Evolutionary conservation across 2,888 invertebrate genomes (phyloP).

Genomic region (Apodemia zela): DNA sequence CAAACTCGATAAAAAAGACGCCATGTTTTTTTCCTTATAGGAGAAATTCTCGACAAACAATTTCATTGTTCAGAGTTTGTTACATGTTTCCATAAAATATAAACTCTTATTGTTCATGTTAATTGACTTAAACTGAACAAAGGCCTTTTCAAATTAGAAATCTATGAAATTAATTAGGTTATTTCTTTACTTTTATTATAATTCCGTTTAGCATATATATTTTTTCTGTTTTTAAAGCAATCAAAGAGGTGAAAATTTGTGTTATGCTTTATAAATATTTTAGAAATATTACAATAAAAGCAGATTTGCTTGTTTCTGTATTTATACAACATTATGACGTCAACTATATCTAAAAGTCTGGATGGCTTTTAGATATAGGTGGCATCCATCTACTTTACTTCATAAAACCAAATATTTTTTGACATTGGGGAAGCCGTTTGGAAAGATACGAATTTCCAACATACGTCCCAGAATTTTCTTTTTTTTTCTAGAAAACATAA

Average conservation of each 20-base stretch:
- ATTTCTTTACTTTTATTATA: not conserved
- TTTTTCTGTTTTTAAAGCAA: not conserved
- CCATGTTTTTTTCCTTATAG: constrained; percentile 51
- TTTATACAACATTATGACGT: not conserved
- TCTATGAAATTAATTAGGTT: not conserved
- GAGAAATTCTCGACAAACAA: constrained; percentile 52
- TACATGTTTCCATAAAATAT: constrained; percentile 37
- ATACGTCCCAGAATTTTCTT: too few relatives aligned
- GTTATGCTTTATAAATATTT: not conserved
- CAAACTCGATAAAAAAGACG: constrained; percentile 53
- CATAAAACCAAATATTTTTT: too few relatives aligned
- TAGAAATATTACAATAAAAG: not conserved
- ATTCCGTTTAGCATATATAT: not conserved
- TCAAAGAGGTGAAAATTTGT: constrained; percentile 5
- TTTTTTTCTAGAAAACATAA: too few relatives aligned
- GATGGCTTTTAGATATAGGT: too few relatives aligned
- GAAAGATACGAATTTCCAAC: too few relatives aligned
- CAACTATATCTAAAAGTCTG: too few relatives aligned
- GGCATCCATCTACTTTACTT: too few relatives aligned
- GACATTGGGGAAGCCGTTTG: too few relatives aligned
- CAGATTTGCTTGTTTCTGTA: too few relatives aligned
- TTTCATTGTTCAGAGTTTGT: constrained; percentile 54
- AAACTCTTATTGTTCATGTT: not conserved
- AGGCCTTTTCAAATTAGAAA: not conserved
- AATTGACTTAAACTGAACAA: constrained; percentile 7